phyloP scores from a whole-genome alignment of 2,797 vertebrate species.

The Molossus molossus region DNA sequence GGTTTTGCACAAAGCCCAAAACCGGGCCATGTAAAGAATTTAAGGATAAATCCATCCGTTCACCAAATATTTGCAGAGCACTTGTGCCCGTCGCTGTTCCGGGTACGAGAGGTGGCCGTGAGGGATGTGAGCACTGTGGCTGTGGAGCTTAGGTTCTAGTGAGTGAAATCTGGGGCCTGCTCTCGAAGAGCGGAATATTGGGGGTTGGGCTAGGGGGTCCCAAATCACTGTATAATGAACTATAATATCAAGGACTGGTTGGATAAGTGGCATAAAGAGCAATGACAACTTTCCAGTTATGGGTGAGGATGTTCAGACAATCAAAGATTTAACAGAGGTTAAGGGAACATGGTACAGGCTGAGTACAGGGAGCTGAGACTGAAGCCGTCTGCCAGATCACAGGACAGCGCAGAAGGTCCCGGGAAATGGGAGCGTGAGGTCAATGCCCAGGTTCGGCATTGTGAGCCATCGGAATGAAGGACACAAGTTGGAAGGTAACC shows the following conservation, averaged over 20 bases:
- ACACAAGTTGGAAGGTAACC: background rate
- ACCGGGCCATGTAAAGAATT: background rate
- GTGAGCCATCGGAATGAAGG: background rate
- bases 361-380: background rate
- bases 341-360: background rate
- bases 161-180: background rate
- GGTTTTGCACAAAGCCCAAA: conserved; percentile 27
- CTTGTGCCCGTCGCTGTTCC: background rate
- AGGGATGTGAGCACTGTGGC: background rate
- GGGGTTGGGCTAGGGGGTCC: background rate
- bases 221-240: background rate
- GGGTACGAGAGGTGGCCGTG: background rate
- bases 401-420: background rate
- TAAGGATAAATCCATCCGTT: background rate
- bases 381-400: background rate
- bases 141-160: background rate
- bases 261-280: background rate
- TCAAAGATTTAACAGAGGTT: background rate
- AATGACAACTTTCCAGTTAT: background rate
- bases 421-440: fast-evolving
- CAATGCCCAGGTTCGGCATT: background rate
- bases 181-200: background rate
- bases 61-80: background rate
- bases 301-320: background rate
- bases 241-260: background rate